Base-by-base conservation (phyloP, 1,140 invertebrate species). In the Saccostrea glomerata region DNA sequence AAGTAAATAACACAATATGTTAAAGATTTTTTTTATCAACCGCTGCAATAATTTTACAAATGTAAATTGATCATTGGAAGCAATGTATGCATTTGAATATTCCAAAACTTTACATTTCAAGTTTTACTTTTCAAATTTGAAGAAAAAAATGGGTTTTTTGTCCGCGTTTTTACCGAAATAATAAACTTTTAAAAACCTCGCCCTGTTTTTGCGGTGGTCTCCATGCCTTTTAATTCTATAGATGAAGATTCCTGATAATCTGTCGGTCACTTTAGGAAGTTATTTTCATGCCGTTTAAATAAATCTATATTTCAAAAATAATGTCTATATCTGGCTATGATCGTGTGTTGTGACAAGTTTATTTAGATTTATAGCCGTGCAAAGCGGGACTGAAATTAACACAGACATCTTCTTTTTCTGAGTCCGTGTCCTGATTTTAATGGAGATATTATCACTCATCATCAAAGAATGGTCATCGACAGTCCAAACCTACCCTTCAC, bases 251-350 rank as follows among this genome's bases (percentile, higher is more conserved):
- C 23, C 30, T 30, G 70, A 77, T 77, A 77, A 77, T 36, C 2
- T 77, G 23, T 77, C 25, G 70, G 70, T 36, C 70, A 77, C 70
- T 77, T 77, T 77, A 77, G 25, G 15, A 30, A 77, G 23, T 17
- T 36, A 77, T 30, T 77, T 77, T 23, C 70, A 77, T 30, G 30
- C 23, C 17, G 23, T 77, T 77, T 77, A 25, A 36, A 77, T 77
- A 36, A 77, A 77, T 30, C 15, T 77, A 15, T 77, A 30, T 77
- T 77, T 77, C 13, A 12, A 30, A 30, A 77, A 30, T 25, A 30
- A 25, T 36, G 70, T 36, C 25, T 15, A 30, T 77, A 30, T 77
- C 70, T 36, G 30, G 23, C 7, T 0, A 15, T 17, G 23, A 23
- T 30, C 23, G 66, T 25, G 70, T 36, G 70, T 77, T 36, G 13